Percentiles rank a stretch among this genome's conserved stretches.
These are phyloP conservation scores for Bergia puertoricense DNA, from an alignment of 92 coral and sea anemone species.

Conservation along the genomic window DNA sequence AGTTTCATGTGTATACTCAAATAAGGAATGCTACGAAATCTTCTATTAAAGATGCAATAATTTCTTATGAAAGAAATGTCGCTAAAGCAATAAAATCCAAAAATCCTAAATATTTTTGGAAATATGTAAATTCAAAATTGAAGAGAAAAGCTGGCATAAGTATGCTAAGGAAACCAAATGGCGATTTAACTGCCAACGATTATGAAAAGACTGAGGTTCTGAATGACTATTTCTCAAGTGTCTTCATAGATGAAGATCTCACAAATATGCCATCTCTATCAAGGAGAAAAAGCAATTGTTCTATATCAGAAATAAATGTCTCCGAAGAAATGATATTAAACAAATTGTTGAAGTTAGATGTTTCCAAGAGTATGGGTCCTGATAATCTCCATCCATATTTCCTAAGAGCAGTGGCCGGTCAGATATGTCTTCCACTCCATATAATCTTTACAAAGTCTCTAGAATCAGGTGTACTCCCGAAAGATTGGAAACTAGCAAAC, in stretches of 20 bases:
- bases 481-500: constrained; percentile 11
- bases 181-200: constrained; percentile 19
- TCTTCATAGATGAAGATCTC: constrained; percentile 18
- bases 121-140: constrained; percentile 15
- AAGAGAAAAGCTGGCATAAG: constrained; percentile 18
- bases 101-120: constrained; percentile 16
- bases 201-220: constrained; percentile 18
- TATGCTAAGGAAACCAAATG: constrained; percentile 18
- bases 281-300: constrained; percentile 17
- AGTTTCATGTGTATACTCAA: not conserved
- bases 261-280: constrained; percentile 18
- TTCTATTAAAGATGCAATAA: not conserved
- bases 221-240: constrained; percentile 18
- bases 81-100: constrained; percentile 17
- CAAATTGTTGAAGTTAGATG: constrained; percentile 2
- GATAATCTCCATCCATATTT: too few species aligned
- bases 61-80: not conserved
- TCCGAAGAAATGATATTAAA: constrained; percentile 17
- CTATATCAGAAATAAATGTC: constrained; percentile 17
- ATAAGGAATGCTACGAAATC: not conserved
- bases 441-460: constrained; percentile 17
- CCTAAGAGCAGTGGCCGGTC: constrained; percentile 13
- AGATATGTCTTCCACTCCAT: constrained; percentile 18
- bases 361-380: too few species aligned
- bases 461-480: constrained; percentile 20